These are phyloP conservation scores for Leuciscus waleckii DNA, from an alignment of 2,797 vertebrate species.

Conservation along the genomic window DNA sequence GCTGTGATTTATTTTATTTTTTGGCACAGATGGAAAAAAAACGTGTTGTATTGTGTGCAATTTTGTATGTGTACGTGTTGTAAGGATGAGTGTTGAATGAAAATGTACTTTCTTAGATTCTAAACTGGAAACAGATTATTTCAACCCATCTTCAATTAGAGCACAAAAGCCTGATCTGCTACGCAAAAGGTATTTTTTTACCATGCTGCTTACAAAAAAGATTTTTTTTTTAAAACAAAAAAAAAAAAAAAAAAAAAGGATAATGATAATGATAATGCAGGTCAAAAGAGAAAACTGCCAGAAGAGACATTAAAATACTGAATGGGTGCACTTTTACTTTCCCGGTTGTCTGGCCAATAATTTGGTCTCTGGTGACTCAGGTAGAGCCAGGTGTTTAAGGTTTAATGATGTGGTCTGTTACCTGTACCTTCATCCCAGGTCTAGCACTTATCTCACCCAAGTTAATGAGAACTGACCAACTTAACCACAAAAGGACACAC, in stretches of 20 bases:
- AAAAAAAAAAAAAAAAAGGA: neutral
- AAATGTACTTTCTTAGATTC: neutral
- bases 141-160: neutral
- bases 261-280: neutral
- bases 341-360: constrained; percentile 40
- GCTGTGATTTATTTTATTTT: neutral
- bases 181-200: neutral
- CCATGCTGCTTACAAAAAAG: too few species aligned
- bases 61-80: constrained; percentile 4
- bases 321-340: constrained; percentile 38
- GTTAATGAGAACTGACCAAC: constrained; percentile 59
- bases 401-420: constrained; percentile 64
- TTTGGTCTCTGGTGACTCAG: constrained; percentile 57
- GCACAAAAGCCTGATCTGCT: neutral
- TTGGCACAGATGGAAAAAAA: neutral
- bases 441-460: constrained; percentile 64
- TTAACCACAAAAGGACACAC: constrained; percentile 48
- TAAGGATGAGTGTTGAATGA: neutral
- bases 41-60: constrained; percentile 13
- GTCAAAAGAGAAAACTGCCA: constrained; percentile 4
- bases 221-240: too few species aligned
- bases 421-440: constrained; percentile 72
- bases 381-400: constrained; percentile 44
- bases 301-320: constrained; percentile 17
- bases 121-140: neutral